Base-by-base conservation (phyloP, 2,888 invertebrate species). In the Ophraella communa region DNA sequence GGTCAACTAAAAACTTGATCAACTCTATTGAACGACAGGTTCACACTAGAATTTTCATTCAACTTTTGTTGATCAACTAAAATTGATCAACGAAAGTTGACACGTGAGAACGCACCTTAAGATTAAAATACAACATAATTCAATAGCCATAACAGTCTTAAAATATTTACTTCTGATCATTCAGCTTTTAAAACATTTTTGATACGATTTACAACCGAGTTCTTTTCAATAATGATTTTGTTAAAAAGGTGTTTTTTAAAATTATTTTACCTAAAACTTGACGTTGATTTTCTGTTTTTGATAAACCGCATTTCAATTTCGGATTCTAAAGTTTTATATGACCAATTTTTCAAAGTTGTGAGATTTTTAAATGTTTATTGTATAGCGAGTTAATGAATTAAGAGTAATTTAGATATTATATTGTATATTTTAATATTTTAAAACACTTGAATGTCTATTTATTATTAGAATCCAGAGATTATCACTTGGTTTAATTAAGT, bases 341-440 rank as follows among this genome's bases (percentile, higher is more conserved):
- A 74, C 74, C 74, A 74, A 74, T 71, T 59, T n/a, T 62, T 56
- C 66, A 69, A 64, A 66, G 62, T 73, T 72, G 71, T 73, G 68
- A 71, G 66, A 66, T 69, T 71, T 60, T 67, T 69, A 66, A 66
- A 68, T 67, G 69, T 66, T 71, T 71, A 70, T 64, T 66, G 66
- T 69, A 63, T 62, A 66, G 66, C 59, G 60, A 66, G 58, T 61
- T 61, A 62, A 67, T 67, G 65, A 54, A 57, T 65, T 65, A 64
- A 51, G 45, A 64, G 66, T 67, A 69, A 64, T 72, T 72, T 71
- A 71, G 70, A 72, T 57, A 55, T 66, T 30, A 62, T 62, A 63
- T 62, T 66, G 66, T 70, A 70, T 65, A 68, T 70, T 69, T 65
- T 65, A 65, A 53, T 62, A 65, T 51, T 65, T 66, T 56, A 57